A percentile compares a stretch with the other conserved stretches of the same genome.
These are phyloP conservation scores for Lepus townsendii DNA, from an alignment of 2,797 vertebrate species.

Conservation along the genomic window DNA sequence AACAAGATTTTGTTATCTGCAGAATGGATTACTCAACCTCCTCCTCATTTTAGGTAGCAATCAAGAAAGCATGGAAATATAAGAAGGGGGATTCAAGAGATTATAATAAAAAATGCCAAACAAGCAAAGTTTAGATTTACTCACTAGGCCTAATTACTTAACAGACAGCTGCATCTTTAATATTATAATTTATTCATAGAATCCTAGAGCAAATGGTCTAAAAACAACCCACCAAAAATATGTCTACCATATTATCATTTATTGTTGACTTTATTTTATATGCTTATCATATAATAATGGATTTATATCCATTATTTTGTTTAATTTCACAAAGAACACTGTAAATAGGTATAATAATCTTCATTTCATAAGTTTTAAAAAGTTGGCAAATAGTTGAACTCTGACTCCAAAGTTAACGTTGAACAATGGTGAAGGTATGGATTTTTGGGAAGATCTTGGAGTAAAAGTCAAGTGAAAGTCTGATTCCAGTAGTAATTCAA, in stretches of 20 bases:
- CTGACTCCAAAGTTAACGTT: conserved; percentile 17
- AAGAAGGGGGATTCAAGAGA: conserved; percentile 48
- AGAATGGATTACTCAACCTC: conserved; percentile 59
- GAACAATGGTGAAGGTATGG: neutral
- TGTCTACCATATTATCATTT: neutral
- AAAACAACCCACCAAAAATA: conserved; percentile 7
- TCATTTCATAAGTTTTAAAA: neutral
- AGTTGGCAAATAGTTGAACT: conserved; percentile 12
- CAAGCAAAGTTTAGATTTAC: conserved; percentile 13
- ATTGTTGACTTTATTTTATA: neutral
- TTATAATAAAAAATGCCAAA: conserved; percentile 40
- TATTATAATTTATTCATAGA: neutral
- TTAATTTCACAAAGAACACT: conserved; percentile 35
- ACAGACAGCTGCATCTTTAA: neutral
- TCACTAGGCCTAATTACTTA: neutral
- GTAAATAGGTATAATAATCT: neutral
- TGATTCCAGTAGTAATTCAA: neutral
- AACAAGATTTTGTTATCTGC: conserved; percentile 62
- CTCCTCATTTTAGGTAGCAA: neutral
- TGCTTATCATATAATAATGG: neutral
- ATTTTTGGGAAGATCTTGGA: neutral
- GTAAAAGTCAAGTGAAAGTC: neutral
- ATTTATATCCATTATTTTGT: neutral
- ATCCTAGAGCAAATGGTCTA: neutral
- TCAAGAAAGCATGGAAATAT: conserved; percentile 41